Evolutionary conservation across 2,113 vertebrate genomes (phyloP).

Genomic region (Tricholaema leucomelas): DNA sequence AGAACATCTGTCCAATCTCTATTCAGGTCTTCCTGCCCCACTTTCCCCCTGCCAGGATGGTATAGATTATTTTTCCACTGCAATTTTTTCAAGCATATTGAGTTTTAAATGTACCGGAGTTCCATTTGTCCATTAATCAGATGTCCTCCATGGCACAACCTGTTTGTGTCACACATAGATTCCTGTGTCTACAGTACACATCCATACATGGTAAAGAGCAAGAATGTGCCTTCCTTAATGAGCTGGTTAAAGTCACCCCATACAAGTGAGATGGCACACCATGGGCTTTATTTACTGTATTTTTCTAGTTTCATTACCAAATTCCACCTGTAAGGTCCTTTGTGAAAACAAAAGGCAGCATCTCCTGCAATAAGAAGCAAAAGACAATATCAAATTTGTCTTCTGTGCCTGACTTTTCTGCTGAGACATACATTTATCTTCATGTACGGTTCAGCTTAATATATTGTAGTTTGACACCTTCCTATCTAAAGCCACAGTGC

Average conservation of each 20-base stretch:
- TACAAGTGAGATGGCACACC: neutral
- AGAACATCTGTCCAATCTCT: neutral
- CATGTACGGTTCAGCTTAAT: conserved; percentile 20
- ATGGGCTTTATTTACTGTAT: neutral
- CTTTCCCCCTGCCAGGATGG: accelerated
- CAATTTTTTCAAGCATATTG: neutral
- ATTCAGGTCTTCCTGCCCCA: neutral
- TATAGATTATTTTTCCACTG: neutral
- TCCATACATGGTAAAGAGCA: neutral
- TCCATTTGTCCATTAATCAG: neutral
- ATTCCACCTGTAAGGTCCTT: neutral
- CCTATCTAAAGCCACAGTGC: neutral
- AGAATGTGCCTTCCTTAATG: neutral
- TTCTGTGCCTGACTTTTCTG: neutral
- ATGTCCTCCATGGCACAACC: neutral
- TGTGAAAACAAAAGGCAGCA: conserved; percentile 3
- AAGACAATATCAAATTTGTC: conserved; percentile 11
- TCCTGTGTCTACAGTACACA: accelerated
- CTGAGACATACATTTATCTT: neutral
- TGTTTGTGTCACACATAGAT: neutral
- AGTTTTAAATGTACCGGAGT: neutral
- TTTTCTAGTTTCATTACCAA: neutral
- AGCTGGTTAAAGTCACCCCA: neutral
- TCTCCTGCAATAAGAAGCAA: neutral
- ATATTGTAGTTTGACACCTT: conserved; percentile 4